Evolutionary conservation across 2,113 vertebrate genomes (phyloP).

Genomic region (Takifugu flavidus): DNA sequence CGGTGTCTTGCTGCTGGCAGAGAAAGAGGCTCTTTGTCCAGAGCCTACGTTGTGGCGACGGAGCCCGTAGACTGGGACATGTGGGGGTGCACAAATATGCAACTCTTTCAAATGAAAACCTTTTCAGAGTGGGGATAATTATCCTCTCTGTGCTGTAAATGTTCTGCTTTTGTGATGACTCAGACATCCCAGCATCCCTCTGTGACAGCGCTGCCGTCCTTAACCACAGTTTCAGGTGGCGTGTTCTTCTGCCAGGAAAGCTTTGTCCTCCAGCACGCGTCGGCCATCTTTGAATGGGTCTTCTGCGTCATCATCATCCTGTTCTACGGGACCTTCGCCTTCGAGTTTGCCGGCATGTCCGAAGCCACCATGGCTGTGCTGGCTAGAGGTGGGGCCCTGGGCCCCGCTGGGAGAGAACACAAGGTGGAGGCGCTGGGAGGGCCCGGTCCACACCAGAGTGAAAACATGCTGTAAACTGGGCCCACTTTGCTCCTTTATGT

Average conservation of each 20-base stretch:
- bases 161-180: too few species aligned
- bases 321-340: slow-evolving; percentile 87
- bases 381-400: slow-evolving; percentile 63
- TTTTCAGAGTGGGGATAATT: too few species aligned
- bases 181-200: too few species aligned
- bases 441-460: slow-evolving; percentile 47
- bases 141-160: not conserved
- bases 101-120: too few species aligned
- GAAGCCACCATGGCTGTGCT: slow-evolving; percentile 83
- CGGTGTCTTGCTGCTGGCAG: too few species aligned
- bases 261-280: slow-evolving; percentile 82
- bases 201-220: slow-evolving; percentile 62
- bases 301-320: slow-evolving; percentile 86
- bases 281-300: slow-evolving; percentile 87
- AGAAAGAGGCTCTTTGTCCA: too few species aligned
- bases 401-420: slow-evolving; percentile 56
- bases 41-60: too few species aligned
- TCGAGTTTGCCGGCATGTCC: slow-evolving; percentile 84
- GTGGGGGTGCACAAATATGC: too few species aligned
- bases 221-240: slow-evolving; percentile 76
- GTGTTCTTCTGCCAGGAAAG: slow-evolving; percentile 90
- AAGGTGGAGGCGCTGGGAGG: slow-evolving; percentile 66
- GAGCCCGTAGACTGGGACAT: too few species aligned
- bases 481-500: slow-evolving; percentile 22
- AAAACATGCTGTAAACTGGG: slow-evolving; percentile 68